phyloP scores from a whole-genome alignment of 1,140 invertebrate genomes.

The Amphibalanus amphitrite region DNA sequence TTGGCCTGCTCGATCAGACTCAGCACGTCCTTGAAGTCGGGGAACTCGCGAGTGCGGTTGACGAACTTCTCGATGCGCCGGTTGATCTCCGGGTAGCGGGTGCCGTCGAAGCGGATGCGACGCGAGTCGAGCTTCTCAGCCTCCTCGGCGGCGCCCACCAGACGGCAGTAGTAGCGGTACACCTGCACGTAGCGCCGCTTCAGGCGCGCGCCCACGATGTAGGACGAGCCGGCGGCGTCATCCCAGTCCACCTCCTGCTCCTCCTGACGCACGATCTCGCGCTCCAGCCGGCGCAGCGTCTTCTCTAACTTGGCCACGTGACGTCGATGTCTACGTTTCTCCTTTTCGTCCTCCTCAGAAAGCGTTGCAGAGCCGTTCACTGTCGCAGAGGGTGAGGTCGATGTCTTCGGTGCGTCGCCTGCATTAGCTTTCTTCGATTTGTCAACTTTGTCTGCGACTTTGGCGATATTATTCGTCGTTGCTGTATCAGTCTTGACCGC shows the following conservation, averaged over 20 bases:
- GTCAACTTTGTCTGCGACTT: neutral
- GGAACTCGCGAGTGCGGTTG: conserved; percentile 17
- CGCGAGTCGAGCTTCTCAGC: neutral
- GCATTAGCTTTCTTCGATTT: neutral
- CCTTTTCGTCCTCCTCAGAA: neutral
- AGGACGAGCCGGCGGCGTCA: neutral
- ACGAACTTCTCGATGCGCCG: conserved; percentile 17
- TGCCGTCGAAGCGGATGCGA: conserved; percentile 9
- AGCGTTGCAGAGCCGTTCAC: neutral
- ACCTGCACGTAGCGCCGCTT: conserved; percentile 1
- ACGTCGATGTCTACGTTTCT: neutral
- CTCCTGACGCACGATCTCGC: neutral
- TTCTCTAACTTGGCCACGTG: conserved; percentile 2
- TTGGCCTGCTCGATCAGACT: conserved; percentile 18
- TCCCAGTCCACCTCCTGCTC: neutral
- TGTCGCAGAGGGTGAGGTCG: neutral
- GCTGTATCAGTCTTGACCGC: too few species aligned
- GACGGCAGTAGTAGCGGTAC: neutral
- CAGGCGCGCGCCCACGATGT: neutral
- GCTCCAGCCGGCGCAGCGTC: conserved; percentile 2
- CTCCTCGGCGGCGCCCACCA: neutral
- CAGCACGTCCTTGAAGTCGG: conserved; percentile 18
- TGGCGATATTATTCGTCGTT: neutral
- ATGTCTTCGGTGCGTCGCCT: neutral
- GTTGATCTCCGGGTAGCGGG: conserved; percentile 18